Evolutionary conservation across 2,888 invertebrate species (phyloP), one percentile per base, ranked within the genome.

Genomic region (Parasteatoda lunata): DNA sequence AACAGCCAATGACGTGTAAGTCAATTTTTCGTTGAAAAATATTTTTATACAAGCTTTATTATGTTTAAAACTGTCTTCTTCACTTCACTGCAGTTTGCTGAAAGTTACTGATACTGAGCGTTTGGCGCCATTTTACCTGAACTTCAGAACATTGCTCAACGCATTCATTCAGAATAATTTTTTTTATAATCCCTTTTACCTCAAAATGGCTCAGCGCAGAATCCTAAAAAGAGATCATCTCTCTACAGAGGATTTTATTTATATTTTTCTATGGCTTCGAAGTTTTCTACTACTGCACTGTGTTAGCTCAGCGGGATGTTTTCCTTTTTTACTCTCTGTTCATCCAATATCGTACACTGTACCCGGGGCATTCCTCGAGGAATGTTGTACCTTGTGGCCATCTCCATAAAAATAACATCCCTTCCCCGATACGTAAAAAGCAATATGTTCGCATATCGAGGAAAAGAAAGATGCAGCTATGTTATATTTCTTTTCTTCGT

Each of bases 341-440:
- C 75, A 66, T 49, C 75, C 82, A 76, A 82, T 82, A 82, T 82
- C 70, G 52, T 48, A 48, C 69, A 82, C 76, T 76, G 48, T 71
- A 71, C 70, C 79, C 13, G 15, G 54, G 64, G 79, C 72, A 66
- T 49, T 30, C 72, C 51, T 72, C 69, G 45, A 45, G 69, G 82
- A 76, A 82, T 82, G 76, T 64, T 76, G 70, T 76, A 76, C 76
- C 82, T 76, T 64, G 76, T 77, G 84, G 77, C 84, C 73, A 84
- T 84, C 84, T 84, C 84, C 84, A 84, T 84, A 84, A 84, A 84
- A 84, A 84, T 72, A 73, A 65, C 68, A 73, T 73, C 64, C 11
- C 0, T 59, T n/a, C 59, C 59, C 49, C 66, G 72, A 64, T 13
- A 77, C 77, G 77, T 84, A 84, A 84, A 84, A 73, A 81, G 84